Conservation (phyloP, 2,888 invertebrate species). For the Trichogramma dendrolimi region DNA sequence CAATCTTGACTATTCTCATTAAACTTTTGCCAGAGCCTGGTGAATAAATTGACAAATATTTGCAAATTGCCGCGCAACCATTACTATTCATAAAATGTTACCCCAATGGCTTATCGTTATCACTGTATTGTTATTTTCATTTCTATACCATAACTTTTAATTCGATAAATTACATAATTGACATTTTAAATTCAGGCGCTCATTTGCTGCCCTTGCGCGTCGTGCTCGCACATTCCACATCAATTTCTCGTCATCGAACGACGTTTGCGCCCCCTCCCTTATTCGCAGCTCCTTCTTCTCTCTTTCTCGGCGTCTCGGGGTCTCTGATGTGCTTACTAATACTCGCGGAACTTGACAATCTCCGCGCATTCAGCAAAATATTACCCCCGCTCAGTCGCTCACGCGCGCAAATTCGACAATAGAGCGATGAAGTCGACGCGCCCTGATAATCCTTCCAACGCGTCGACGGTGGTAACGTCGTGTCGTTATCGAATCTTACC, state of each 20-base stretch:
- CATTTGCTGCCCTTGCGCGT: too few species aligned
- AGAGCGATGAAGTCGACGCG: background rate
- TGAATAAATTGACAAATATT: too few species aligned
- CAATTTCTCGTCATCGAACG: background rate
- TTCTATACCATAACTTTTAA: too few species aligned
- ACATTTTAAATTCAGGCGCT: too few species aligned
- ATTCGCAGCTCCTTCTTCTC: slow-evolving; percentile 15
- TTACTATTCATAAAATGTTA: too few species aligned
- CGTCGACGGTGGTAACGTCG: slow-evolving; percentile 16
- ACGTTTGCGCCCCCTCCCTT: background rate
- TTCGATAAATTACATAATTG: too few species aligned
- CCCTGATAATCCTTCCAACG: background rate
- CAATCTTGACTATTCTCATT: too few species aligned
- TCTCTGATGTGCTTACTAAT: background rate
- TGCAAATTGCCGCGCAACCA: too few species aligned
- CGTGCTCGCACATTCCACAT: too few species aligned
- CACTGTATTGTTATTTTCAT: too few species aligned
- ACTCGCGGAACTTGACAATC: slow-evolving; percentile 14
- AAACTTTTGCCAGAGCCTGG: too few species aligned
- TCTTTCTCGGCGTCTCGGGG: background rate
- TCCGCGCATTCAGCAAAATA: slow-evolving; percentile 21
- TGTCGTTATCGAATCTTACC: slow-evolving; percentile 19
- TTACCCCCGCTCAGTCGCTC: slow-evolving; percentile 2
- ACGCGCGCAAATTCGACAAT: slow-evolving; percentile 14
- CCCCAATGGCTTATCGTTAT: too few species aligned